Evolutionary conservation across 2,797 vertebrate species (phyloP).

Genomic region (Meriones psammophilus): DNA sequence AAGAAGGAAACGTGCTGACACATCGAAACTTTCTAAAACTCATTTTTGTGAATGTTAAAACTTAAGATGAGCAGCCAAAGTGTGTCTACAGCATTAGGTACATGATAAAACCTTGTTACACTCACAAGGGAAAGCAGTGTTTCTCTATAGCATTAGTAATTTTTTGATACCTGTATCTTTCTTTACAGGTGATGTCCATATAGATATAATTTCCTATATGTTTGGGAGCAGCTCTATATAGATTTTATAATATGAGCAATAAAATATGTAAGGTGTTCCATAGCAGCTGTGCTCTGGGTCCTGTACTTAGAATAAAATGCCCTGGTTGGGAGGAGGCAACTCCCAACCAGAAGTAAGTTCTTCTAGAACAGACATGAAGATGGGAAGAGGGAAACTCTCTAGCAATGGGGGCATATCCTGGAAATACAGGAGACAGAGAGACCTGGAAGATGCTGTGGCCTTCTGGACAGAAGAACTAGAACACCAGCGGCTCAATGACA

Average conservation of each 20-base stretch:
- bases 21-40: background rate
- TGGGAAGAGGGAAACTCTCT: background rate
- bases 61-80: background rate
- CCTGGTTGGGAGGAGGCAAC: background rate
- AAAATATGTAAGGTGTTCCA: conserved; percentile 1
- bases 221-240: background rate
- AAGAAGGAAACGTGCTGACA: background rate
- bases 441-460: background rate
- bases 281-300: background rate
- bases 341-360: too few species aligned
- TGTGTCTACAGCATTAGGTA: conserved; percentile 47
- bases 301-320: conserved; percentile 55
- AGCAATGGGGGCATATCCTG: background rate
- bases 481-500: background rate
- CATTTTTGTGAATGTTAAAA: background rate
- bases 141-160: background rate
- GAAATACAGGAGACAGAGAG: background rate
- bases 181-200: conserved; percentile 38
- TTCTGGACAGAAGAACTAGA: background rate
- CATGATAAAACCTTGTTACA: conserved; percentile 2
- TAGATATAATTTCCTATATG: background rate
- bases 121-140: background rate
- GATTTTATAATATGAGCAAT: conserved; percentile 24
- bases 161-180: conserved; percentile 39
- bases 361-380: background rate